Percentiles rank a stretch among this genome's conserved stretches.
Evolutionary conservation across 2,888 invertebrate species (phyloP).

Genomic region (Teleiodes luculella): DNA sequence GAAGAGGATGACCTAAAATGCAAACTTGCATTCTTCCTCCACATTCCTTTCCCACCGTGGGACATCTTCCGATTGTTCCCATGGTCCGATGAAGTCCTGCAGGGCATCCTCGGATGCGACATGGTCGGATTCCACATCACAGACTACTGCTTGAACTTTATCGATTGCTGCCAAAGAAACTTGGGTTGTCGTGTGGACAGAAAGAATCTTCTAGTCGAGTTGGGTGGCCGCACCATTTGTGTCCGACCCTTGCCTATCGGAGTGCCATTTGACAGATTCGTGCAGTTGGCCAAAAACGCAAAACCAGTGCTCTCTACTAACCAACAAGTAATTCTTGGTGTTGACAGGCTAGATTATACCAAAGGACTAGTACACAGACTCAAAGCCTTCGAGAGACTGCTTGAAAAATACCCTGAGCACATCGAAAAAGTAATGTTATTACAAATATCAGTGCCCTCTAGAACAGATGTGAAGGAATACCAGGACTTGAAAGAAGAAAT

Average conservation of each 20-base stretch:
- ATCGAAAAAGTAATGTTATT: slow-evolving; percentile 88
- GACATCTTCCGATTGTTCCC: slow-evolving; percentile 94
- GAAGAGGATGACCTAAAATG: slow-evolving; percentile 87
- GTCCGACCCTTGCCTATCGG: slow-evolving; percentile 92
- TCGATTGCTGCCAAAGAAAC: slow-evolving; percentile 92
- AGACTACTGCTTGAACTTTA: slow-evolving; percentile 93
- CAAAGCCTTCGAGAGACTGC: slow-evolving; percentile 88
- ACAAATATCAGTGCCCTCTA: slow-evolving; percentile 92
- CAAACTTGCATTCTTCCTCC: slow-evolving; percentile 94
- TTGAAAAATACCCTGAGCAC: slow-evolving; percentile 91
- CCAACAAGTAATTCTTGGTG: slow-evolving; percentile 90
- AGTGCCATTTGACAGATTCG: slow-evolving; percentile 92
- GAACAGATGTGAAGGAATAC: slow-evolving; percentile 94
- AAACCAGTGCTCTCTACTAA: slow-evolving; percentile 83
- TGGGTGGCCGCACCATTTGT: slow-evolving; percentile 90
- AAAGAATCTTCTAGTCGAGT: slow-evolving; percentile 91
- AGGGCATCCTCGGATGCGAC: slow-evolving; percentile 94
- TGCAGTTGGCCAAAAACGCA: slow-evolving; percentile 85
- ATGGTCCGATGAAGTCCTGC: slow-evolving; percentile 95
- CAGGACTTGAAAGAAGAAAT: slow-evolving; percentile 94
- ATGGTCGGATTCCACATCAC: slow-evolving; percentile 96
- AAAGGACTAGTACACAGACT: slow-evolving; percentile 91
- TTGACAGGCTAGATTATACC: slow-evolving; percentile 93
- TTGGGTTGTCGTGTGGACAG: slow-evolving; percentile 93
- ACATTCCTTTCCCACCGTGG: slow-evolving; percentile 97